Percentiles rank a stretch among this genome's conserved stretches.
These are phyloP conservation scores for Diogma glabrata DNA, from an alignment of 2,888 invertebrate genomes.

Conservation along the genomic window DNA sequence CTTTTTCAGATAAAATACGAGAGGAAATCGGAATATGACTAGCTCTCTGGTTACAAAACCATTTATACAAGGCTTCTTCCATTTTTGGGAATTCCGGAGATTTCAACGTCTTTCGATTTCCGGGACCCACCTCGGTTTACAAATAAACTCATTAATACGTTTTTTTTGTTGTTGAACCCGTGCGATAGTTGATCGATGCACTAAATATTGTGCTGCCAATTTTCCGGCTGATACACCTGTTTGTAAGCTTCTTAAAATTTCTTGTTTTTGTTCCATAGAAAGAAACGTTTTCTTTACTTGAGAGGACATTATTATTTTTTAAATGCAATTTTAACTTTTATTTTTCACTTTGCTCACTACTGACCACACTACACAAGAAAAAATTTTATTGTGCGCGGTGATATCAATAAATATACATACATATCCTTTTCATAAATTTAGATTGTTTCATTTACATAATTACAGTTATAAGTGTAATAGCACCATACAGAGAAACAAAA, in stretches of 20 bases:
- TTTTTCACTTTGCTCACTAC: no score
- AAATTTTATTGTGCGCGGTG: no score
- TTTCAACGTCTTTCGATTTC: constrained; percentile 12
- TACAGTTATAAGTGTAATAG: no score
- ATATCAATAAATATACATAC: no score
- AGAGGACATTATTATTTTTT: not conserved
- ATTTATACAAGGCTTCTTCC: constrained; percentile 16
- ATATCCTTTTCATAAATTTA: no score
- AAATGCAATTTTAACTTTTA: no score
- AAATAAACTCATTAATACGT: not conserved
- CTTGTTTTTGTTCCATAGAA: not conserved
- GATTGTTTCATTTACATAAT: no score
- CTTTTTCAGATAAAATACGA: constrained; percentile 12
- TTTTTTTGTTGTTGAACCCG: not conserved
- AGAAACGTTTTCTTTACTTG: not conserved
- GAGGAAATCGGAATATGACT: not conserved
- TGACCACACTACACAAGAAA: no score
- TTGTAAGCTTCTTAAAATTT: not conserved
- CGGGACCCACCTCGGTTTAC: constrained; percentile 11
- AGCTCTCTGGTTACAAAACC: constrained; percentile 11
- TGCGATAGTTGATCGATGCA: not conserved
- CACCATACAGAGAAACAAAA: no score
- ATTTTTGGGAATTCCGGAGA: constrained; percentile 11
- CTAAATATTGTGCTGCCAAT: not conserved
- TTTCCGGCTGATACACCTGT: not conserved